These are phyloP conservation scores for Gymnoscopelus microlampas DNA, from an alignment of 2,797 vertebrate genomes.

Conservation along the genomic window DNA sequence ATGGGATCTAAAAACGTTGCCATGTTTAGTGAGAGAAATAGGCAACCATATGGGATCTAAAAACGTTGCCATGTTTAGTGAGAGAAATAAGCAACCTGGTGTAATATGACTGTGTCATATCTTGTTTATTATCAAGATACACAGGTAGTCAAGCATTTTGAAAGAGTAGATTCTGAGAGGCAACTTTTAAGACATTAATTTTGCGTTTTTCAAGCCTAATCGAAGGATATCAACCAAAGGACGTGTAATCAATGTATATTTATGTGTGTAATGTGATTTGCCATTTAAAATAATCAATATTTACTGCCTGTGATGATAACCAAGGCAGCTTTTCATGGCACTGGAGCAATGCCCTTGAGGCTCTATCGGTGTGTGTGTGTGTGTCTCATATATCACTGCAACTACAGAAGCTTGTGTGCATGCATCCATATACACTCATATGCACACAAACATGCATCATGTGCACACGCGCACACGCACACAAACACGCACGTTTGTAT, in stretches of 20 bases:
- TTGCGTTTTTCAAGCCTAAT: constrained; percentile 61
- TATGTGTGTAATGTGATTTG: constrained; percentile 60
- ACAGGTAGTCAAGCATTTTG: not conserved
- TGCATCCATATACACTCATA: not conserved
- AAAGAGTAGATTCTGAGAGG: not conserved
- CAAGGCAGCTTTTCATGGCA: constrained; percentile 54
- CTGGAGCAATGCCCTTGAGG: constrained; percentile 62
- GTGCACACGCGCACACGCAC: not conserved
- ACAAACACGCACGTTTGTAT: not conserved
- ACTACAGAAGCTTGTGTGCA: constrained; percentile 39
- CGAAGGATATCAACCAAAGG: constrained; percentile 50
- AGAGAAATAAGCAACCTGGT: no score
- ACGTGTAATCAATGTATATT: constrained; percentile 73
- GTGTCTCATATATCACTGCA: constrained; percentile 53
- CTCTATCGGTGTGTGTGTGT: constrained; percentile 37
- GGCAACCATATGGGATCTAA: no score
- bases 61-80: no score
- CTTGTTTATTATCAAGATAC: no score
- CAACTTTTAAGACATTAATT: constrained; percentile 42
- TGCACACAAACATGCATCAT: not conserved
- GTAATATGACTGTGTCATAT: no score
- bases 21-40: no score
- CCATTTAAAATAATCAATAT: constrained; percentile 76
- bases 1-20: no score
- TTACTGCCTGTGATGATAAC: constrained; percentile 57